phyloP scores from a whole-genome alignment of 1,140 invertebrate genomes.

The Bombyx mandarina region DNA sequence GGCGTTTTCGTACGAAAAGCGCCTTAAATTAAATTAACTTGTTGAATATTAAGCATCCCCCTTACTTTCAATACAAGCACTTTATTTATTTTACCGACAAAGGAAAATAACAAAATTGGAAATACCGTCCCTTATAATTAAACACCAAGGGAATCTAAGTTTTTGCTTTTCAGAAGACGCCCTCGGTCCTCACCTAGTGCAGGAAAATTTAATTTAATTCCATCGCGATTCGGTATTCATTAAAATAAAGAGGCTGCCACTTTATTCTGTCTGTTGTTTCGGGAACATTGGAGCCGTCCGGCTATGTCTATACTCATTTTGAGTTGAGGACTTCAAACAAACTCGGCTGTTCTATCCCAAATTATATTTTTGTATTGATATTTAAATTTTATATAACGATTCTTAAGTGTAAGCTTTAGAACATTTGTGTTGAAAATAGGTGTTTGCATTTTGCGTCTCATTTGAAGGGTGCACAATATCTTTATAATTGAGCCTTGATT shows the following conservation, averaged over 20 bases:
- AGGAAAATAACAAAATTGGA: constrained; percentile 28
- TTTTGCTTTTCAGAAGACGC: constrained; percentile 15
- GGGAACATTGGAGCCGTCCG: too few species aligned
- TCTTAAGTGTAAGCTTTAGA: too few species aligned
- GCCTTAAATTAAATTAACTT: constrained; percentile 26
- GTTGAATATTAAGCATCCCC: constrained; percentile 22
- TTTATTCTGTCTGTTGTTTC: too few species aligned
- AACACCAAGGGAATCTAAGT: constrained; percentile 6
- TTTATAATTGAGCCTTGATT: too few species aligned
- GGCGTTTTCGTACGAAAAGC: constrained; percentile 9
- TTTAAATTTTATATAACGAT: too few species aligned
- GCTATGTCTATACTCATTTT: too few species aligned
- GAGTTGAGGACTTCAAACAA: too few species aligned
- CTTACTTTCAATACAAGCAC: constrained; percentile 31
- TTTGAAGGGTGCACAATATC: too few species aligned
- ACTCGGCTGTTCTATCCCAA: too few species aligned
- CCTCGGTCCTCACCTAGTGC: constrained; percentile 15
- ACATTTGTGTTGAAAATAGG: too few species aligned
- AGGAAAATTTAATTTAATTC: constrained; percentile 17
- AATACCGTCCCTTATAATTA: constrained; percentile 30
- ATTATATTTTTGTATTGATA: too few species aligned
- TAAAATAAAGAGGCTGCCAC: neutral
- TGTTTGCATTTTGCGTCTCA: too few species aligned
- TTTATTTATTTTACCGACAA: constrained; percentile 27
- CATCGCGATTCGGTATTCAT: constrained; percentile 7